phyloP scores from a whole-genome alignment of 2,113 vertebrate genomes.

The Onychostruthus taczanowskii region DNA sequence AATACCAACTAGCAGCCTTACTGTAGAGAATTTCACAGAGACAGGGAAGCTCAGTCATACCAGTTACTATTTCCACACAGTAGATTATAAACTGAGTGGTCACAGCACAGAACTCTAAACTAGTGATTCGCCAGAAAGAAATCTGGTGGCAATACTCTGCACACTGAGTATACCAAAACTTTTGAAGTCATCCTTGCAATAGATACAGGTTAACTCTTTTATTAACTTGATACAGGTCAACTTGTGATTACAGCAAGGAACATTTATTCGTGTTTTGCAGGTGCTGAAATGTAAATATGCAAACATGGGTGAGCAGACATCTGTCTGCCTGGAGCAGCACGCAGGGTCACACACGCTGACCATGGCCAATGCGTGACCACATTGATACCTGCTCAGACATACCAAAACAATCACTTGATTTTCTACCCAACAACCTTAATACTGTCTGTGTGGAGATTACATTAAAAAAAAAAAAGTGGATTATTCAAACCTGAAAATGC shows the following conservation, averaged over 20 bases:
- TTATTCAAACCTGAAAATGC: background rate
- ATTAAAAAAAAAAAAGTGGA: background rate
- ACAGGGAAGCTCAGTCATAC: background rate
- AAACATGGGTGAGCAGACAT: background rate
- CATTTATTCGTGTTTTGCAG: background rate
- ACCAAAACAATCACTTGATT: background rate
- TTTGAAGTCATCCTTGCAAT: background rate
- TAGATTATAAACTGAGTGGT: background rate
- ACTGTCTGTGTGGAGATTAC: background rate
- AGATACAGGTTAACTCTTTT: background rate
- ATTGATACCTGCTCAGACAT: fast-evolving
- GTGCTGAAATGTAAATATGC: background rate
- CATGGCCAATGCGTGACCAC: fast-evolving
- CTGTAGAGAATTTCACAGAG: background rate
- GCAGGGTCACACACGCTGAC: fast-evolving
- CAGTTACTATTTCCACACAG: background rate
- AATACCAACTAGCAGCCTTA: background rate
- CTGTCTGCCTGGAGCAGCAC: background rate
- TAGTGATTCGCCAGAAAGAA: background rate
- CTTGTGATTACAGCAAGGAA: background rate
- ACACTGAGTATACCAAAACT: background rate
- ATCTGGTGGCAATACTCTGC: background rate
- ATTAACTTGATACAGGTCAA: background rate
- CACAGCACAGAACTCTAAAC: background rate
- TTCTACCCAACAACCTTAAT: background rate